Conservation (phyloP, 1,140 invertebrate genomes). For the Drosophila ambigua region DNA sequence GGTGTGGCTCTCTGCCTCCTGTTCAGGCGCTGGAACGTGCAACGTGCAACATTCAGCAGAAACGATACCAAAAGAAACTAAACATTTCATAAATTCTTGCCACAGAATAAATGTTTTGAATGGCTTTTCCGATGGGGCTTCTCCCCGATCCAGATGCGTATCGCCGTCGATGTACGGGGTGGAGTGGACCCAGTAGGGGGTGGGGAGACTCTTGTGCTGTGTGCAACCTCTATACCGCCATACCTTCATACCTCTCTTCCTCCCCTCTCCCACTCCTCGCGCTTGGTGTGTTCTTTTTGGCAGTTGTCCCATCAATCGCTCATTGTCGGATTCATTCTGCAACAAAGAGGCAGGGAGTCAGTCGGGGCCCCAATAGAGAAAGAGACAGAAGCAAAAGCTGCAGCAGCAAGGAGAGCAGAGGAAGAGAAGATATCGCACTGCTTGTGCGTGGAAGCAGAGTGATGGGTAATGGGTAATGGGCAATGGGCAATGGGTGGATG, state of each 20-base stretch:
- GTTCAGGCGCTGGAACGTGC: constrained; percentile 41
- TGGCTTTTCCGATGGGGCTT: constrained; percentile 4
- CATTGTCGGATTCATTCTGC: constrained; percentile 31
- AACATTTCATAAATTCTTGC: constrained; percentile 74
- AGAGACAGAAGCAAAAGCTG: constrained; percentile 4
- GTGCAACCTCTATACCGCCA: no score
- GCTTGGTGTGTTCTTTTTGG: constrained; percentile 28
- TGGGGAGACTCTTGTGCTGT: no score
- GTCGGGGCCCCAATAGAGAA: no score
- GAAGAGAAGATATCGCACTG: constrained; percentile 3
- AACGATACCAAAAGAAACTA: constrained; percentile 39
- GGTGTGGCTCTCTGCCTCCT: constrained; percentile 39
- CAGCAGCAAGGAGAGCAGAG: not conserved
- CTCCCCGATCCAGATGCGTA: constrained; percentile 41
- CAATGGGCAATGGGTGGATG: not conserved
- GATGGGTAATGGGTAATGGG: constrained; percentile 7
- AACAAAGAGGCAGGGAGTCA: no score
- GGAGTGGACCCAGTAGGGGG: not conserved
- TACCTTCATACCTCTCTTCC: no score
- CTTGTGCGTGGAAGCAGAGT: constrained; percentile 34
- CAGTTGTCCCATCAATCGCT: constrained; percentile 58
- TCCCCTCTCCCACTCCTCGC: not conserved
- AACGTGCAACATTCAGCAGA: constrained; percentile 48
- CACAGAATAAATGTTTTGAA: constrained; percentile 46
- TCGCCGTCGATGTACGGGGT: constrained; percentile 5